phyloP scores from a whole-genome alignment of 2,888 invertebrate genomes.

The Opisthograptis luteolata region DNA sequence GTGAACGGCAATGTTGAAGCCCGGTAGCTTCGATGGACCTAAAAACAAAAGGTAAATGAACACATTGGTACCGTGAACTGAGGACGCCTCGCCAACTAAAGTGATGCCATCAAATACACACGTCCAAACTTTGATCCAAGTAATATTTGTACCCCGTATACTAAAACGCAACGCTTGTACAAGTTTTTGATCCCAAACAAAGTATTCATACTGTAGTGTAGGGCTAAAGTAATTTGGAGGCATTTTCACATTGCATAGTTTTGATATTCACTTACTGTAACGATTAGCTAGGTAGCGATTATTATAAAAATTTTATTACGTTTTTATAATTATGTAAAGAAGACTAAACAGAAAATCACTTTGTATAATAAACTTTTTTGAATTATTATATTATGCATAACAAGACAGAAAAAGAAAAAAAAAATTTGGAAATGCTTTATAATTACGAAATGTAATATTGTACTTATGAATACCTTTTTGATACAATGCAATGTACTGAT shows the following conservation, averaged over 20 bases:
- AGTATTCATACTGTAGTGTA: slow-evolving; percentile 34
- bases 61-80: too few relatives aligned
- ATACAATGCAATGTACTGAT: slow-evolving; percentile 1
- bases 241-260: slow-evolving; percentile 34
- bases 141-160: slow-evolving; percentile 35
- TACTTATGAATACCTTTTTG: too few relatives aligned
- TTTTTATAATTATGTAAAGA: not conserved
- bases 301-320: slow-evolving; percentile 15
- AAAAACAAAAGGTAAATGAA: too few relatives aligned
- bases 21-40: too few relatives aligned
- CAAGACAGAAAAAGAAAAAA: not conserved
- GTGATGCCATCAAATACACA: not conserved
- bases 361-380: too few relatives aligned
- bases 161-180: slow-evolving; percentile 58
- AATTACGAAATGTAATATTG: not conserved
- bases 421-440: slow-evolving; percentile 1
- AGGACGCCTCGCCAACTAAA: too few relatives aligned
- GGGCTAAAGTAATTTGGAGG: slow-evolving; percentile 24
- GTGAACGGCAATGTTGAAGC: too few relatives aligned
- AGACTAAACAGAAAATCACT: too few relatives aligned
- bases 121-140: slow-evolving; percentile 36
- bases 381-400: too few relatives aligned
- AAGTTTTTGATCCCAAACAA: slow-evolving; percentile 50
- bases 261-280: slow-evolving; percentile 38
- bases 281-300: slow-evolving; percentile 23